Evolutionary conservation across 1,140 invertebrate species (phyloP).

Genomic region (Saxidomus purpurata): DNA sequence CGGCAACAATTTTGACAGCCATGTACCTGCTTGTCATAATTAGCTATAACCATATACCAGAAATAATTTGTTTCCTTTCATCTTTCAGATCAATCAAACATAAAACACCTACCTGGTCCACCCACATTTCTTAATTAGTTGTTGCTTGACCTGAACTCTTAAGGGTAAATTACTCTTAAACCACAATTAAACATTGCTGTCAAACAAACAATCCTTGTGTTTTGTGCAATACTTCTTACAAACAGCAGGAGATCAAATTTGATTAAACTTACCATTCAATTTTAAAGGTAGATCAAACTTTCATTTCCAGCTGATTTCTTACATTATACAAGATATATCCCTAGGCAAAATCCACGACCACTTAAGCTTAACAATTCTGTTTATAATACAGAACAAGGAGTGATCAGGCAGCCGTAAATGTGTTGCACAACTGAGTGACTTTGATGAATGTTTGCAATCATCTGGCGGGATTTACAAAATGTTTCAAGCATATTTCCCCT

Average conservation of each 20-base stretch:
- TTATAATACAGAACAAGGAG: not conserved
- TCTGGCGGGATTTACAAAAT: conserved; percentile 44
- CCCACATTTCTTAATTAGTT: not conserved
- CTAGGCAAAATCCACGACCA: not conserved
- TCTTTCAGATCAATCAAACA: conserved; percentile 11
- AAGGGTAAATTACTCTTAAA: not conserved
- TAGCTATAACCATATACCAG: not conserved
- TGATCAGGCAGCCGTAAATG: conserved; percentile 40
- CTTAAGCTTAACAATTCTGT: conserved; percentile 9
- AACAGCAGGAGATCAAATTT: not conserved
- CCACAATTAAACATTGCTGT: not conserved
- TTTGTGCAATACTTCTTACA: not conserved
- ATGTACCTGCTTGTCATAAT: not conserved
- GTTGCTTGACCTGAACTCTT: not conserved
- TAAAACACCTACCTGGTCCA: not conserved
- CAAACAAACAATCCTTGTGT: not conserved
- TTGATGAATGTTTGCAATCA: conserved; percentile 52
- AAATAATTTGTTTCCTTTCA: not conserved
- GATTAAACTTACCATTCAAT: not conserved
- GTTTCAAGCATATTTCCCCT: conserved; percentile 18
- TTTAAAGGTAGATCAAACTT: not conserved
- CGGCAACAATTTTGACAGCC: not conserved
- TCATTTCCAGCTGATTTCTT: not conserved
- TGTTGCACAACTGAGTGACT: conserved; percentile 52
- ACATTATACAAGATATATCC: conserved; percentile 1